Evolutionary conservation across 2,888 invertebrate species (phyloP).

Genomic region (Sepioteuthis lessoniana): DNA sequence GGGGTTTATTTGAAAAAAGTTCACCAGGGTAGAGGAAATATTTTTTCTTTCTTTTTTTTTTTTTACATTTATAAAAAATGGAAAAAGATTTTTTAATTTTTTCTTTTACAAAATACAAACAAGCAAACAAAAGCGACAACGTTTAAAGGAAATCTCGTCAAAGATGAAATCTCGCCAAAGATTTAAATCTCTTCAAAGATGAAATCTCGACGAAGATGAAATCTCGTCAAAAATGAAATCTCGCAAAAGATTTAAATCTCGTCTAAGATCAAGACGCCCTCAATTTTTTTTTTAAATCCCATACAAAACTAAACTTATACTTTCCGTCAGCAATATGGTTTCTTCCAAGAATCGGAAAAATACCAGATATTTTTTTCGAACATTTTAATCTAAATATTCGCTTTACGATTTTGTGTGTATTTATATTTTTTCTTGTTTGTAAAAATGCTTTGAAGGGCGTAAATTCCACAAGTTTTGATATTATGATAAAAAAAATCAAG

Average conservation of each 20-base stretch:
- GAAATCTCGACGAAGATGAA: background rate
- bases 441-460: background rate
- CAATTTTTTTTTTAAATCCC: background rate
- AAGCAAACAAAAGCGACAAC: constrained; percentile 33
- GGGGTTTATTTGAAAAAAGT: background rate
- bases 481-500: background rate
- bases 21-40: background rate
- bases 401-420: background rate
- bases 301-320: background rate
- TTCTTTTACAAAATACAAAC: background rate
- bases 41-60: background rate
- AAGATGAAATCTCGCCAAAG: background rate
- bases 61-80: constrained; percentile 12
- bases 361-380: background rate
- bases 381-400: background rate
- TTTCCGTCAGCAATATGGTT: background rate
- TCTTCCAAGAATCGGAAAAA: background rate
- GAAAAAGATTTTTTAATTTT: background rate
- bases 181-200: background rate
- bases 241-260: background rate
- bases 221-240: background rate
- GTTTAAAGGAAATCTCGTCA: background rate
- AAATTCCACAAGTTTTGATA: background rate
- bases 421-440: background rate
- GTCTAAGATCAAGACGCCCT: background rate